Evolutionary conservation across 2,113 vertebrate genomes (phyloP).

Genomic region (Catharus minimus): DNA sequence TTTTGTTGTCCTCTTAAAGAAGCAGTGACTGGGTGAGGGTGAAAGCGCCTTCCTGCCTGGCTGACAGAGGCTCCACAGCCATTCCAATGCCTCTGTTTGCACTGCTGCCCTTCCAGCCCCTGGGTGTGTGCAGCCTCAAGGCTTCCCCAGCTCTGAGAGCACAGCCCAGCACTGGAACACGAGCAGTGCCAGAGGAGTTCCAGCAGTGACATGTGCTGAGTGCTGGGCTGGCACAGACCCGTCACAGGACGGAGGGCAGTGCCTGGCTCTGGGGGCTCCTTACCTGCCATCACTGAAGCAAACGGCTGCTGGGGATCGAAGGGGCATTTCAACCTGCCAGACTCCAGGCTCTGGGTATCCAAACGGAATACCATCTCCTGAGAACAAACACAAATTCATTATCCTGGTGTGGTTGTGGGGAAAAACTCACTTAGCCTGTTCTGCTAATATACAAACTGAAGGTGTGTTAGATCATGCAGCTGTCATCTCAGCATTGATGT

Average conservation of each 20-base stretch:
- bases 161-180: neutral
- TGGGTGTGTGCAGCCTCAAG: neutral
- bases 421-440: neutral
- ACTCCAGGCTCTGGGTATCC: constrained; percentile 83
- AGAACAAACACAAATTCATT: constrained; percentile 24
- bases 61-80: neutral
- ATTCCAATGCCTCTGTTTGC: neutral
- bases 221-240: accelerated
- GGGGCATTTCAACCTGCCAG: constrained; percentile 93
- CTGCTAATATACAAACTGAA: neutral
- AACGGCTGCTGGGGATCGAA: constrained; percentile 94
- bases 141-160: neutral
- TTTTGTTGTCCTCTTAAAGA: constrained; percentile 15
- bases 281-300: constrained; percentile 94
- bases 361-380: constrained; percentile 85
- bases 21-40: neutral
- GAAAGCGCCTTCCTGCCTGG: neutral
- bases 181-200: neutral
- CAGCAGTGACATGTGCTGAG: neutral
- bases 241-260: accelerated
- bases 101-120: neutral
- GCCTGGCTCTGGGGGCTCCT: neutral
- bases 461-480: neutral
- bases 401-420: neutral
- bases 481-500: neutral